Conservation (phyloP, 2,797 vertebrate genomes). For the Presbytis comata region DNA sequence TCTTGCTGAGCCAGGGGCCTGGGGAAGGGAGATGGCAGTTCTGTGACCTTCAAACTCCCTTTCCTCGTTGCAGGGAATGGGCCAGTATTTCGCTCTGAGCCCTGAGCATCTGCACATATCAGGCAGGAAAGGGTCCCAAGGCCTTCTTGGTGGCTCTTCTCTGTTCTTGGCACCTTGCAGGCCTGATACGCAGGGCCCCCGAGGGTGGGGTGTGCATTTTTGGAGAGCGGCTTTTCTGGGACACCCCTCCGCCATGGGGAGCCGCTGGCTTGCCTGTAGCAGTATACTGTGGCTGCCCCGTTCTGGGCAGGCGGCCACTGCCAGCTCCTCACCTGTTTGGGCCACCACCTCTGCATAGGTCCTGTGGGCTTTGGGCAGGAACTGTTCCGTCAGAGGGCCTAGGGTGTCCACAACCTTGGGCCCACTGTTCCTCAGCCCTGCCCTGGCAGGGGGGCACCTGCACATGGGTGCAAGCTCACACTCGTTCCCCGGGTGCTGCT, state of each 20-base stretch:
- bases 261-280: not conserved
- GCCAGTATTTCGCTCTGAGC: not conserved
- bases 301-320: not conserved
- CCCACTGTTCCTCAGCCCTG: not conserved
- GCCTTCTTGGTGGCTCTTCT: not conserved
- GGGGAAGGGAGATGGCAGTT: not conserved
- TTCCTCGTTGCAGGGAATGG: not conserved
- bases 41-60: not conserved
- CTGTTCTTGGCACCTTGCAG: too few relatives aligned
- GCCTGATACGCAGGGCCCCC: not conserved
- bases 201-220: not conserved
- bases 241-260: not conserved
- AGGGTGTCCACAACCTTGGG: not conserved
- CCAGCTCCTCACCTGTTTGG: not conserved
- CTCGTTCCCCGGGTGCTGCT: not conserved
- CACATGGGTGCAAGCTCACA: not conserved
- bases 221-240: not conserved
- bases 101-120: fast-evolving
- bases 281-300: not conserved
- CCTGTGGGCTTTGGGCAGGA: not conserved
- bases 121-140: not conserved
- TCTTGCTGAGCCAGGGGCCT: not conserved
- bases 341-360: too few relatives aligned
- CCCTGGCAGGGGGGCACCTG: not conserved
- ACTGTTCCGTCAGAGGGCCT: not conserved